Base-by-base conservation (phyloP, 2,888 invertebrate genomes). In the Archips xylosteana region DNA sequence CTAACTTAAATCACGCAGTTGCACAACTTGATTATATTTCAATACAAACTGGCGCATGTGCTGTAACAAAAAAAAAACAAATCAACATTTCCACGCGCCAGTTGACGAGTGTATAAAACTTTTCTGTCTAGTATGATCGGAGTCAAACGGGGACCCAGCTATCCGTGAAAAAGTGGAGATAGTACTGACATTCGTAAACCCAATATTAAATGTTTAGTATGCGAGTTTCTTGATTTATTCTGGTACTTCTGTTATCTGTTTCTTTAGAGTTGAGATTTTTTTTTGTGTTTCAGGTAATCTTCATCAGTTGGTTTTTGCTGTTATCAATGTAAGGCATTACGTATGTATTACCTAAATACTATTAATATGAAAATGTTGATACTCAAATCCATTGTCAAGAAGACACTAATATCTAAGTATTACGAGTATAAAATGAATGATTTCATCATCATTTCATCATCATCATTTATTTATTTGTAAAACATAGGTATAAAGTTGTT, bases 211-310 rank as follows among this genome's bases (percentile, higher is more conserved):
- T 23, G 57, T 32, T 57, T 3, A 32, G 12, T 57, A 32, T 12
- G 12, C 2, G 32, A 57, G 32, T 32, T 57, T 32, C 4, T 57
- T 32, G 32, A 57, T 57, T 57, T 32, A 12, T 4, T 10, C 32
- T 1, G 12, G n/a, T 57, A 54, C 23, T 49, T 54, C 9, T 23
- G 51, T 54, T 54, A 23, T 12, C 32, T 57, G 23, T 12, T 54
- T 54, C 12, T 12, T 57, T 32, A n/a, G n/a, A 49, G 3, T 49
- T 23, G 23, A 57, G 2, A 12, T 23, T 57, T 23, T 32, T 57
- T 32, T 57, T 10, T 57, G 3, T 57, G 57, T 57, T 57, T 57
- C 32, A 57, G 57, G 57, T 57, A 57, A 57, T 32, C 1, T 57
- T 32, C 32, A 57, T 10, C 12, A 10, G 10, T 57, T 32, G 3